Percentiles rank a stretch among this genome's conserved stretches.
Evolutionary conservation across 2,888 invertebrate species (phyloP).

Genomic region (Aspidiotus rigidus): DNA sequence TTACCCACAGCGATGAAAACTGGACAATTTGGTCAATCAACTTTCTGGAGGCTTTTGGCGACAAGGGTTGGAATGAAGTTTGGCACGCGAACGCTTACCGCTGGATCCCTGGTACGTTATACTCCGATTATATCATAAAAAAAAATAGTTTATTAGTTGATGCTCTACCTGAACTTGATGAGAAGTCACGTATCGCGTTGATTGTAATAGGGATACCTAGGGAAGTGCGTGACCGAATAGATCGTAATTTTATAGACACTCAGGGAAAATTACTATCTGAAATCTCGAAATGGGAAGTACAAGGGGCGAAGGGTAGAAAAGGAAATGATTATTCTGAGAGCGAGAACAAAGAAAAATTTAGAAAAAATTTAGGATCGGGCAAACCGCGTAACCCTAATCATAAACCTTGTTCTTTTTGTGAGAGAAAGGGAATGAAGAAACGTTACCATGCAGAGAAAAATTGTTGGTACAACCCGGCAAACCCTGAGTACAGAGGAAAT

Average conservation of each 20-base stretch:
- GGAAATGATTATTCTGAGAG: neutral
- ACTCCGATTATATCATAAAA: neutral
- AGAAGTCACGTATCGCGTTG: neutral
- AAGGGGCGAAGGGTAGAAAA: neutral
- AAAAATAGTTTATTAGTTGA: conserved; percentile 4
- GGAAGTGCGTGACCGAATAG: neutral
- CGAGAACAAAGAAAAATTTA: neutral
- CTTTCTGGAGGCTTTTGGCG: conserved; percentile 15
- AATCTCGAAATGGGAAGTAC: too few species aligned
- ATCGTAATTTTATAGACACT: neutral
- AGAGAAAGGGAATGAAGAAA: neutral
- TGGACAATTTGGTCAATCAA: conserved; percentile 14
- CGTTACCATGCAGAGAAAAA: neutral
- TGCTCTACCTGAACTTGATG: neutral
- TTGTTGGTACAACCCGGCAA: neutral
- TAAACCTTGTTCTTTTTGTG: neutral
- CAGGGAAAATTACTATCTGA: neutral
- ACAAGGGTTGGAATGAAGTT: conserved; percentile 18
- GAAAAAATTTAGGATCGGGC: neutral
- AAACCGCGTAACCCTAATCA: neutral
- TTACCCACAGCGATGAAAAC: too few species aligned
- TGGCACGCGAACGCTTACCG: neutral
- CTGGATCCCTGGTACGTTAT: neutral
- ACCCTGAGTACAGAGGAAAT: neutral
- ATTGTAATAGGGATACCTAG: neutral